phyloP scores from a whole-genome alignment of 1,140 invertebrate species.

The Megathymus violae region DNA sequence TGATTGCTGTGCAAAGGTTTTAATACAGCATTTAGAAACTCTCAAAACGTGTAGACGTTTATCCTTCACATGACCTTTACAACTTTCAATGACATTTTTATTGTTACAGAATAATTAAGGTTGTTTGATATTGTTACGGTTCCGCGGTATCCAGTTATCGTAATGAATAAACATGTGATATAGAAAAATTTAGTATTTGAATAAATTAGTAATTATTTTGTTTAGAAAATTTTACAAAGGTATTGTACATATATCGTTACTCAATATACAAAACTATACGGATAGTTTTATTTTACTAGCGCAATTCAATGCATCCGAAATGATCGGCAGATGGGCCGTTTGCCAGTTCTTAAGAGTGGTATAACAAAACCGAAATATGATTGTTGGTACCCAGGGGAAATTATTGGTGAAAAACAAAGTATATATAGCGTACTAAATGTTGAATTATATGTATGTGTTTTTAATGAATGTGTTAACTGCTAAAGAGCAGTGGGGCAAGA shows the following conservation, averaged over 20 bases:
- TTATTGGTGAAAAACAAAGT: not conserved
- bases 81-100: not conserved
- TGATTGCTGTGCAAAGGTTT: too few species aligned
- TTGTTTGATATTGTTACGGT: not conserved
- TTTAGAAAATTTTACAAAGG: too few species aligned
- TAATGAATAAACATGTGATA: not conserved
- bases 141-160: not conserved
- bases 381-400: not conserved
- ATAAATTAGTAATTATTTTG: too few species aligned
- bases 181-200: not conserved
- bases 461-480: too few species aligned
- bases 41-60: too few species aligned
- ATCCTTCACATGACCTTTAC: not conserved
- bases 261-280: constrained; percentile 9
- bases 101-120: not conserved
- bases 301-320: constrained; percentile 12
- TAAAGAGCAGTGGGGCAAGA: too few species aligned
- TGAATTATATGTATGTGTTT: too few species aligned
- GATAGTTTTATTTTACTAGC: constrained; percentile 22
- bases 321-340: constrained; percentile 25
- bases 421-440: too few species aligned
- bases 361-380: constrained; percentile 12
- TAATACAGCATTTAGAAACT: too few species aligned
- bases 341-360: constrained; percentile 27
- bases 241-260: too few species aligned